phyloP scores from a whole-genome alignment of 2,797 vertebrate genomes.

The Cuculus canorus region DNA sequence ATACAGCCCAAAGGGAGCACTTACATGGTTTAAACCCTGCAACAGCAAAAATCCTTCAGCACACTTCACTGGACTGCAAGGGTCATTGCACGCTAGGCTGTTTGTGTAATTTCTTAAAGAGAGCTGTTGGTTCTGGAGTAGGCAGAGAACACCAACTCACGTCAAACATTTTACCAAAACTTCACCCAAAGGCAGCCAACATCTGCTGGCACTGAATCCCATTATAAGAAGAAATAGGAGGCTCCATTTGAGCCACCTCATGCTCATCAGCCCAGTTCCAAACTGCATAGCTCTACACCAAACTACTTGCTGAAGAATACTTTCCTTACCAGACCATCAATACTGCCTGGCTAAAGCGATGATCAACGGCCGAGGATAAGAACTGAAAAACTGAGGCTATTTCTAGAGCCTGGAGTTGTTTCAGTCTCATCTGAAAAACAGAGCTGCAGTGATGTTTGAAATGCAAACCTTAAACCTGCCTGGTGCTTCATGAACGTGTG shows the following conservation, averaged over 20 bases:
- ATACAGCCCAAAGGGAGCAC: background rate
- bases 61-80: background rate
- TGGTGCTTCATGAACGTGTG: accelerated
- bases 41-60: background rate
- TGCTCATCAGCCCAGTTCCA: background rate
- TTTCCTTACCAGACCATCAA: background rate
- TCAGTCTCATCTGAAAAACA: background rate
- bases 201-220: background rate
- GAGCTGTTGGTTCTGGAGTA: background rate
- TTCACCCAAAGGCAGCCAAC: background rate
- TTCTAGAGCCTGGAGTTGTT: background rate
- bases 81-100: background rate
- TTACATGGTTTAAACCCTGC: background rate
- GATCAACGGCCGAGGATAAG: background rate
- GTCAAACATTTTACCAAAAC: background rate
- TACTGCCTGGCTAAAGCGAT: background rate
- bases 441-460: background rate
- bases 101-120: background rate
- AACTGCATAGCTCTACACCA: background rate
- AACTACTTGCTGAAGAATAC: background rate
- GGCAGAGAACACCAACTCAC: background rate
- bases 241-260: background rate
- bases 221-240: background rate
- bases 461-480: background rate
- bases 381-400: background rate